Conservation (phyloP, 1,140 invertebrate species). For the Papilio polyxenes region DNA sequence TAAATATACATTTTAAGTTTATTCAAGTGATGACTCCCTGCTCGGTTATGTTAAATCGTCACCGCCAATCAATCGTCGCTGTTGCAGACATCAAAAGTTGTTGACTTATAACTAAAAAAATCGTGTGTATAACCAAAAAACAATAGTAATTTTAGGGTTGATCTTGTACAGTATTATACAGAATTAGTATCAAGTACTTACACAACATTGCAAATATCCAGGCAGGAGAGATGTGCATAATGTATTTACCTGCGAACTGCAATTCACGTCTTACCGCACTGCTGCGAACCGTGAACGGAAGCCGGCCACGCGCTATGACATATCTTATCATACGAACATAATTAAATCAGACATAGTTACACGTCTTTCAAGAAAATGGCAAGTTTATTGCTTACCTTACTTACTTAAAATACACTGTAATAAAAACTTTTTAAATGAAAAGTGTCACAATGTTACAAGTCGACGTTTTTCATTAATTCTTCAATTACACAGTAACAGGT, state of each 20-base stretch:
- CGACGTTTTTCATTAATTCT: constrained; percentile 1
- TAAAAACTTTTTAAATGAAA: neutral
- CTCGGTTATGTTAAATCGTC: too few relatives aligned
- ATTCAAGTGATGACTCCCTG: too few relatives aligned
- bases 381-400: neutral
- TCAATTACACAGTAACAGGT: neutral
- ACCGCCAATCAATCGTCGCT: too few relatives aligned
- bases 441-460: neutral
- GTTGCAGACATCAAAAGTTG: too few relatives aligned
- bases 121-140: too few relatives aligned
- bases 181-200: neutral
- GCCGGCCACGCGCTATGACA: neutral
- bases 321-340: neutral
- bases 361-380: neutral
- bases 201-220: neutral
- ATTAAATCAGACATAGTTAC: neutral
- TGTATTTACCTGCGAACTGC: neutral
- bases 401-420: neutral
- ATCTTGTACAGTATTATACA: too few relatives aligned
- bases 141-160: too few relatives aligned
- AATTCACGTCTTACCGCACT: neutral
- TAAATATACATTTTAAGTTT: too few relatives aligned
- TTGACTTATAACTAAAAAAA: too few relatives aligned
- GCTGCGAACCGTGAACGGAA: too few relatives aligned
- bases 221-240: neutral